These are phyloP conservation scores for Yoshiicerus persimilis DNA, from an alignment of 1,140 invertebrate species.

Conservation along the genomic window DNA sequence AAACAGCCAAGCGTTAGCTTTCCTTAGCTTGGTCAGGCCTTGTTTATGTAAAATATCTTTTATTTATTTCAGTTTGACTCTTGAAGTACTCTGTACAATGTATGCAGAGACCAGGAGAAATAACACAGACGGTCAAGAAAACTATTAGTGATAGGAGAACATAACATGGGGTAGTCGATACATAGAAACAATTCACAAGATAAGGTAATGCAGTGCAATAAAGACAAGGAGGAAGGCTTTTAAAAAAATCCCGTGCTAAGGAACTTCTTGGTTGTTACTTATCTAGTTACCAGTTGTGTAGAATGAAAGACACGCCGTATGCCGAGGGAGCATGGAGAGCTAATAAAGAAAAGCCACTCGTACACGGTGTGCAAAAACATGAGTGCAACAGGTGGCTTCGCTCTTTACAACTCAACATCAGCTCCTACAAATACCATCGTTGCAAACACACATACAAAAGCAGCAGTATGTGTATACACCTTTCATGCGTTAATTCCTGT, in stretches of 20 bases:
- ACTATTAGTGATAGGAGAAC: background rate
- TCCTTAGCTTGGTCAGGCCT: background rate
- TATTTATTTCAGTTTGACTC: background rate
- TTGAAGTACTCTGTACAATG: background rate
- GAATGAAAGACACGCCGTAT: background rate
- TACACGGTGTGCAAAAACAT: background rate
- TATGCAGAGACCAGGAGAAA: background rate
- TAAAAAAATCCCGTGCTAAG: background rate
- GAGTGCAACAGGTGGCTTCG: background rate
- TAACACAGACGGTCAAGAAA: background rate
- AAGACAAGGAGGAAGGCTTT: background rate
- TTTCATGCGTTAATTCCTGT: background rate
- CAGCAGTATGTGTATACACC: background rate
- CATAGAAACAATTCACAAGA: background rate
- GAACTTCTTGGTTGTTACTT: background rate
- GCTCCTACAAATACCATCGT: background rate
- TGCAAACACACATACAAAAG: background rate
- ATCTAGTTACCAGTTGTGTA: background rate
- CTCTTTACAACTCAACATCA: background rate
- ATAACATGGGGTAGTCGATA: background rate
- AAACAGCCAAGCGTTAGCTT: background rate
- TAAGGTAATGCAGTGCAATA: background rate
- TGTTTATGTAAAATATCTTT: background rate
- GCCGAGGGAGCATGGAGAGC: background rate
- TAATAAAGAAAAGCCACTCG: slow-evolving; percentile 1